Evolutionary conservation across 2,888 invertebrate genomes (phyloP).

Genomic region (Lithodes maja): DNA sequence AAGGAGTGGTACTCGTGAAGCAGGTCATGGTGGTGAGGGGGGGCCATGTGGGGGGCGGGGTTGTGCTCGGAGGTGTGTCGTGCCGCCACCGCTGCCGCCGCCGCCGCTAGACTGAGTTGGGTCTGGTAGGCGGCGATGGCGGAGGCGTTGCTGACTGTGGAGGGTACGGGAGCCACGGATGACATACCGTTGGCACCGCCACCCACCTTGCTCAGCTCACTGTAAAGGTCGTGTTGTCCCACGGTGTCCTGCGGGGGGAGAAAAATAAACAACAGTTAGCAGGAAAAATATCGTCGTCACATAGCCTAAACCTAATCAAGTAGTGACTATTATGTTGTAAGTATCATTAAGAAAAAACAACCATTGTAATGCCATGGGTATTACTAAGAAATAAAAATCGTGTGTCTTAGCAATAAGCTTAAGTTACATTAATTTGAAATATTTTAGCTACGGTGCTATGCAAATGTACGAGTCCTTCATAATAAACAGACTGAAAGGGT

Average conservation of each 20-base stretch:
- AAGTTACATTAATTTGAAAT: too few relatives aligned
- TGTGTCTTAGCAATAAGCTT: too few relatives aligned
- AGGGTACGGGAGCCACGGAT: slow-evolving; percentile 58
- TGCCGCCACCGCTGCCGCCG: slow-evolving; percentile 61
- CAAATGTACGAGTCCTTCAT: too few relatives aligned
- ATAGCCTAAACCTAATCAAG: too few relatives aligned
- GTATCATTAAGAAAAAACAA: too few relatives aligned
- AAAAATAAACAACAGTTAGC: too few relatives aligned
- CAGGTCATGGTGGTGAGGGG: slow-evolving; percentile 66
- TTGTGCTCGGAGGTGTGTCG: slow-evolving; percentile 54
- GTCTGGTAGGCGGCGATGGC: slow-evolving; percentile 70
- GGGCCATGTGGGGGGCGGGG: slow-evolving; percentile 54
- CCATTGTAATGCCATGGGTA: too few relatives aligned
- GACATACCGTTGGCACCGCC: slow-evolving; percentile 65
- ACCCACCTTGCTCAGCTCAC: slow-evolving; percentile 68
- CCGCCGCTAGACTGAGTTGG: slow-evolving; percentile 69
- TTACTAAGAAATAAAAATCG: too few relatives aligned
- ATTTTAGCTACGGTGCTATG: too few relatives aligned
- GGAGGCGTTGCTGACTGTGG: slow-evolving; percentile 68
- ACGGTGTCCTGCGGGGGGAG: slow-evolving; percentile 51
- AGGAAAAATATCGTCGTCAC: too few relatives aligned
- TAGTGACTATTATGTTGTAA: too few relatives aligned
- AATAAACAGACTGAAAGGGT: too few relatives aligned
- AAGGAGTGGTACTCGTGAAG: slow-evolving; percentile 70
- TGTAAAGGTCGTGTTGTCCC: slow-evolving; percentile 68